A percentile compares a stretch with the other conserved stretches of the same genome.
Evolutionary conservation across 2,888 invertebrate genomes (phyloP).

Genomic region (Osmoderma eremita): DNA sequence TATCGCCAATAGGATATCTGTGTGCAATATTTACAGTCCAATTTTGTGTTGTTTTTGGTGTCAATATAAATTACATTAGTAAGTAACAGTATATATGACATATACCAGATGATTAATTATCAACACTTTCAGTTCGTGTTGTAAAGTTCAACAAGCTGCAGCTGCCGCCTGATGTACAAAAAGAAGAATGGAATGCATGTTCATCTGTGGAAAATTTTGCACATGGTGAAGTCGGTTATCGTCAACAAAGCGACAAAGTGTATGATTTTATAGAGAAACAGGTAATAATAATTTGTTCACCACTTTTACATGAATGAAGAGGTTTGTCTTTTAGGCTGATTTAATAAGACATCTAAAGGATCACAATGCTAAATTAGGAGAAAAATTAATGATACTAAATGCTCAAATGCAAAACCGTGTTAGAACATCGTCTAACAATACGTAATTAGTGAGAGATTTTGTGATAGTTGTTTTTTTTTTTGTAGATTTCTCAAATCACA

Average conservation of each 20-base stretch:
- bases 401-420: constrained; percentile 63
- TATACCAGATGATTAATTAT: constrained; percentile 2
- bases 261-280: constrained; percentile 75
- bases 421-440: constrained; percentile 36
- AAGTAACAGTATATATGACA: constrained; percentile 49
- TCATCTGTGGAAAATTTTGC: constrained; percentile 65
- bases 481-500: background rate
- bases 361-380: constrained; percentile 73
- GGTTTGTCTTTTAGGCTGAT: constrained; percentile 66
- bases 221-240: constrained; percentile 66
- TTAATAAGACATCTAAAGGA: constrained; percentile 75
- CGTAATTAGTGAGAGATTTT: constrained; percentile 27
- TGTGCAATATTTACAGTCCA: constrained; percentile 67
- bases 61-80: constrained; percentile 69
- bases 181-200: constrained; percentile 69
- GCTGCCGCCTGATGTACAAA: constrained; percentile 72
- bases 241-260: constrained; percentile 64
- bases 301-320: constrained; percentile 4
- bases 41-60: constrained; percentile 63
- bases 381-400: constrained; percentile 72
- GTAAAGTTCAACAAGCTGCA: constrained; percentile 69
- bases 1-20: constrained; percentile 70
- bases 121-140: constrained; percentile 67
- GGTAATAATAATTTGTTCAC: constrained; percentile 50
- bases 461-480: constrained; percentile 26